Evolutionary conservation across 2,797 vertebrate species (phyloP).

Genomic region (Amphiprion clarkii): DNA sequence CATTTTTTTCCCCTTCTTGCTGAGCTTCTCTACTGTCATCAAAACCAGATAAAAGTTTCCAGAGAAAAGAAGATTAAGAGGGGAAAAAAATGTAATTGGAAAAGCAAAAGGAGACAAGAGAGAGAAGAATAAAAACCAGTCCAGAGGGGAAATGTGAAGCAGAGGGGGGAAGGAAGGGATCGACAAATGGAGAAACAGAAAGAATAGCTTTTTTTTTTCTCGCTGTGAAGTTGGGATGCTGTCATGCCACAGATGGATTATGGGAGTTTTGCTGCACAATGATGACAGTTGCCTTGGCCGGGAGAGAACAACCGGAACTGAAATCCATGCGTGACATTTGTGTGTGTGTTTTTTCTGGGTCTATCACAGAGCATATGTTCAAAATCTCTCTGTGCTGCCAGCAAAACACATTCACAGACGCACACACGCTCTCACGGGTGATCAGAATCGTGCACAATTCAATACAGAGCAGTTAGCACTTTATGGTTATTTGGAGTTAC

Average conservation of each 20-base stretch:
- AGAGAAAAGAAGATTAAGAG: slow-evolving; percentile 50
- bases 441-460: slow-evolving; percentile 46
- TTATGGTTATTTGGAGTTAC: slow-evolving; percentile 65
- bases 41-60: slow-evolving; percentile 54
- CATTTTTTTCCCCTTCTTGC: slow-evolving; percentile 5
- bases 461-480: slow-evolving; percentile 52
- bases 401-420: slow-evolving; percentile 1
- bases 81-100: slow-evolving; percentile 47
- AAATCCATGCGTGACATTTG: slow-evolving; percentile 56
- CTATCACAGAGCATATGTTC: slow-evolving; percentile 55
- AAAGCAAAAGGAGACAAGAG: slow-evolving; percentile 44
- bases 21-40: slow-evolving; percentile 38
- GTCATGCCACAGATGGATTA: slow-evolving; percentile 76
- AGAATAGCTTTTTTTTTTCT: slow-evolving; percentile 59
- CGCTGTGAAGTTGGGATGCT: slow-evolving; percentile 52
- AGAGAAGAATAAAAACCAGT: slow-evolving; percentile 36
- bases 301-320: slow-evolving; percentile 59
- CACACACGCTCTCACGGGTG: slow-evolving; percentile 16
- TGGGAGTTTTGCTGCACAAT: slow-evolving; percentile 66
- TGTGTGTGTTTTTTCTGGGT: slow-evolving; percentile 18
- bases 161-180: slow-evolving; percentile 5
- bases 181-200: slow-evolving; percentile 43
- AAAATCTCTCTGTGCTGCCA: slow-evolving; percentile 36
- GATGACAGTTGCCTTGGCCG: slow-evolving; percentile 65
- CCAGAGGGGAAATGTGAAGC: slow-evolving; percentile 36